Base-by-base conservation (phyloP, 2,113 vertebrate genomes). In the Leptobrachium ailaonicum region DNA sequence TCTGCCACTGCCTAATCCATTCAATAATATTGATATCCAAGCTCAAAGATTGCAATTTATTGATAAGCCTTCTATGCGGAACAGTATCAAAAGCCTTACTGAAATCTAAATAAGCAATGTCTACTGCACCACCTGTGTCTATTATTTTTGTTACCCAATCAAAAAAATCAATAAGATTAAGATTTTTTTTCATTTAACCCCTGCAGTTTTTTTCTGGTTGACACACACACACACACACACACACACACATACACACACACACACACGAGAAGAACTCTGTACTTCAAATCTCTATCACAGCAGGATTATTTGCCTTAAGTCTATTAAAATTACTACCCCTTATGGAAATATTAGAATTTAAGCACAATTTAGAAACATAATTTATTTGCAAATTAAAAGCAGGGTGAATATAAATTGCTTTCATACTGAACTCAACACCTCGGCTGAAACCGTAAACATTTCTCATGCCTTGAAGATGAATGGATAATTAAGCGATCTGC, bases 291-390 rank as follows among this genome's bases (percentile, higher is more conserved):
- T 72, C 14, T 7, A 54, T 10, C 50, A 54, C 50, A 1, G 20
- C 7, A 70, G 43, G 13, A 47, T 70, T 70, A 50, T 70, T 70
- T 70, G 68, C 50, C 13, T 60, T 13, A 71, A 72, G 47, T 54
- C 70, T 54, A 20, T 41, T 32, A 50, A 71, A 72, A 72, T 72
- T 54, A 32, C 70, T 72, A 14, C 47, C 50, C 70, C 47, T 54
- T 72, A 41, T 50, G 47, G n/a, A 53, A 72, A 40, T 54, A 71
- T 53, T 54, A 40, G 43, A 71, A 40, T 40, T 53, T 1, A 11
- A 71, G 69, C 69, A 32, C 20, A 40, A 53, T 71, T 53, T 71
- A 71, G 32, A 43, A 71, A 54, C 9, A 72, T 72, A 45, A 72
- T 72, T 72, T 56, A 50, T 53, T 54, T 20, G 53, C 70, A 53